phyloP scores from a whole-genome alignment of 2,797 vertebrate species.

The Propithecus deckenii region DNA sequence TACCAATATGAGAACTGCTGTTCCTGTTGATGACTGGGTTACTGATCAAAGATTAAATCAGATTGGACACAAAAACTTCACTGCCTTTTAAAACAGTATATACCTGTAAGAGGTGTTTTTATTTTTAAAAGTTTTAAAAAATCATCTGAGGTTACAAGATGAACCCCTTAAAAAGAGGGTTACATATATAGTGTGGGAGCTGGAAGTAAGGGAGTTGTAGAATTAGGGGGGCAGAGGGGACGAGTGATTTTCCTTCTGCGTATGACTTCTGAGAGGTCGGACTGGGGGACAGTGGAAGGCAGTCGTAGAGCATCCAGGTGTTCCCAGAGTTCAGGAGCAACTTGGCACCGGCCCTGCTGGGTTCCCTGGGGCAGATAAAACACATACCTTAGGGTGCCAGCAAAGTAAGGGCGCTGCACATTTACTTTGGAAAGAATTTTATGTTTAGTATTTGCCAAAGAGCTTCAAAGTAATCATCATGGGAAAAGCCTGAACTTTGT shows the following conservation, averaged over 20 bases:
- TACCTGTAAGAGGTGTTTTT: background rate
- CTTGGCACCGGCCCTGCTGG: background rate
- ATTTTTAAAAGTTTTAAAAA: background rate
- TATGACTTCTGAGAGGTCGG: background rate
- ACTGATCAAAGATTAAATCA: background rate
- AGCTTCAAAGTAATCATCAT: background rate
- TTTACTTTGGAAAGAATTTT: constrained; percentile 43
- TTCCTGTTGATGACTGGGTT: background rate
- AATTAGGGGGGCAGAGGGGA: background rate
- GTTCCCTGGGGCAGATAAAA: background rate
- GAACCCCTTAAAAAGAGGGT: background rate
- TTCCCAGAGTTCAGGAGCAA: background rate
- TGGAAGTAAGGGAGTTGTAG: background rate
- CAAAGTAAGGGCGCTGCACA: background rate
- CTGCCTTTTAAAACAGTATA: background rate
- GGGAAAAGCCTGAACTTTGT: background rate
- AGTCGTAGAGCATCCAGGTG: background rate
- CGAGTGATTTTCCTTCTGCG: background rate
- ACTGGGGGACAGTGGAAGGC: background rate
- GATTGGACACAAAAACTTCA: background rate
- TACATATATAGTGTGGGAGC: background rate
- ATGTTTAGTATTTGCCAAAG: constrained; percentile 43
- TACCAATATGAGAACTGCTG: background rate
- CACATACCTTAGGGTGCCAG: background rate
- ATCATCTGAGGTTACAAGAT: background rate